These are phyloP conservation scores for Callinectes sapidus DNA, from an alignment of 2,888 invertebrate genomes.

Conservation along the genomic window DNA sequence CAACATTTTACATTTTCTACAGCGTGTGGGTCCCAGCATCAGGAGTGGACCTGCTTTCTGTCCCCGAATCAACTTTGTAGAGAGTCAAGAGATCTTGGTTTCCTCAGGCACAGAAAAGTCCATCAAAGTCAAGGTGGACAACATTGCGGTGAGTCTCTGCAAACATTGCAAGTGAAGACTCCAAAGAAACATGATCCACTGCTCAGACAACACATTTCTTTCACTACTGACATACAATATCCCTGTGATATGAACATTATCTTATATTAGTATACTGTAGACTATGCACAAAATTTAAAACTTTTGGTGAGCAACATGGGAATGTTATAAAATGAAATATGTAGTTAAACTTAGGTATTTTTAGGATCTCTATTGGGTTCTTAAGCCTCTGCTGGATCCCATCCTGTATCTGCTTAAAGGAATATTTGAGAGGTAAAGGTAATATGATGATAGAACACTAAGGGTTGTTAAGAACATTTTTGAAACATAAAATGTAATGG, in stretches of 20 bases:
- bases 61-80: constrained; percentile 92
- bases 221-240: too few relatives aligned
- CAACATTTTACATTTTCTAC: not conserved
- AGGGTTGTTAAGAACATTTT: too few relatives aligned
- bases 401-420: not conserved
- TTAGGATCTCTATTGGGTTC: not conserved
- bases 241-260: too few relatives aligned
- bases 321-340: too few relatives aligned
- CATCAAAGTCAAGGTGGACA: constrained; percentile 94
- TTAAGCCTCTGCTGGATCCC: not conserved
- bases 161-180: not conserved
- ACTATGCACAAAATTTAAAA: too few relatives aligned
- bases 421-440: not conserved
- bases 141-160: constrained; percentile 83
- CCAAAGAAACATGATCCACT: not conserved
- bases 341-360: too few relatives aligned
- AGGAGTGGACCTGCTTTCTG: constrained; percentile 95
- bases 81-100: constrained; percentile 91
- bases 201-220: too few relatives aligned
- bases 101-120: constrained; percentile 93
- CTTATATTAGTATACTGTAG: too few relatives aligned
- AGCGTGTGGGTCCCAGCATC: constrained; percentile 93
- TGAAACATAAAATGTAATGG: too few relatives aligned
- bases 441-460: too few relatives aligned
- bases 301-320: too few relatives aligned